Base-by-base conservation (phyloP, 2,888 invertebrate genomes). In the Drosophila aldrichi region DNA sequence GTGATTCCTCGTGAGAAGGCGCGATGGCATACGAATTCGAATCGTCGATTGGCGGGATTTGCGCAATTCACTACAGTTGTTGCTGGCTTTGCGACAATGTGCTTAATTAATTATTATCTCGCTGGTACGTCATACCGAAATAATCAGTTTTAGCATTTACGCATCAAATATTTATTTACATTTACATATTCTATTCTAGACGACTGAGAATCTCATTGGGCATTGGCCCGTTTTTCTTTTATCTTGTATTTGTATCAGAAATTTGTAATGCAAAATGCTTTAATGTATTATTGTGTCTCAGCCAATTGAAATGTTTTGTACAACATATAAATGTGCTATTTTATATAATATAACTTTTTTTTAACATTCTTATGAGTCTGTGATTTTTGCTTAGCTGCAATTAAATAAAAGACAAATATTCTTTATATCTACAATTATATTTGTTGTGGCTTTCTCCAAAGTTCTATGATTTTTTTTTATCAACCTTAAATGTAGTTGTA, bases 1-100 rank as follows among this genome's bases (percentile, higher is more conserved):
- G 95, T 96, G 48, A 92, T 96, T 44, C 96, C 96, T 1, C 94
- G 96, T 41, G 96, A 96, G 93, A 94, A 96, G 74, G 95, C 96
- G 52, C 94, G 95, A 73, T 96, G 96, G 96, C 96, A 96, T 90
- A 94, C 94, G 80, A 92, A 93, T 80, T 90, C 90, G 36, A 92
- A 92, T 44, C 92, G 92, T 54, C 94, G 94, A 66, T 70, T 88
- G 18, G 95, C 96, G 2, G 96, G 96, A 7, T 84, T 95, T 36
- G 86, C 94, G 2, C 96, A 96, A 91, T 95, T 96, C 66, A 25
- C 94, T 0, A 93, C 95, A 0, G 95, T 96, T 8, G 82, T 91
- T 2, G 55, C 93, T 1, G 96, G 96, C 40, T 96, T 96, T 91
- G 85, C 90, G 0, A 78, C 94, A 9, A 96, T 96, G 95, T 95